Evolutionary conservation across 2,888 invertebrate genomes (phyloP), one percentile per base, ranked within the genome.

Genomic region (Clanis bilineata): DNA sequence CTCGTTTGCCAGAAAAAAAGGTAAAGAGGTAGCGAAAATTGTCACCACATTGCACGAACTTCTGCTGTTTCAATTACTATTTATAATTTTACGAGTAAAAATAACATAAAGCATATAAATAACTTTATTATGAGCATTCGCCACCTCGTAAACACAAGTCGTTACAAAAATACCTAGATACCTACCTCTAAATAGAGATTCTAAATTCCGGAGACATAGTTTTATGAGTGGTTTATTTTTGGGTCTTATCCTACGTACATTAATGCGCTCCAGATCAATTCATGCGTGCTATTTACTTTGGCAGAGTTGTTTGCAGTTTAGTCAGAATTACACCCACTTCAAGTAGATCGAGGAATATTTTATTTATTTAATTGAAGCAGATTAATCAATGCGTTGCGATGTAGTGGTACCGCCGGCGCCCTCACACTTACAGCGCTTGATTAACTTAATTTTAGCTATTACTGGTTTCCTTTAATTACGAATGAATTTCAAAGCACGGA

Each of bases 51-150:
- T 55, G 45, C 61, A 44, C 25, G 45, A 47, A 25, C 47, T 47
- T 15, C 10, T 22, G 9, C 44, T 51, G 18, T 15, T 25, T 51
- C n/a, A 58, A 57, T 57, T 59, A 62, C 28, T 3, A 60, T 64
- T 68, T 68, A 66, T 63, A 65, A 69, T 67, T 69, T 65, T 65
- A 65, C 54, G 47, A 32, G 41, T 66, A 64, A 61, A 71, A 74
- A 74, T 73, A 71, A 62, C 67, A 64, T 64, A 25, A 55, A 23
- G 64, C 54, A 61, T 67, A 58, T 68, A 74, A 73, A 70, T 77
- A 72, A 64, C 45, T 72, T 69, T 64, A 68, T 67, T 64, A 65
- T 54, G 60, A 61, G 63, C 62, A 60, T 62, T 63, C 61, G 36
- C 57, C 57, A 18, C 43, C 58, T 59, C 55, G 61, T 61, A 63